Base-by-base conservation (phyloP, 1,140 invertebrate genomes). In the Pogonomyrmex barbatus region DNA sequence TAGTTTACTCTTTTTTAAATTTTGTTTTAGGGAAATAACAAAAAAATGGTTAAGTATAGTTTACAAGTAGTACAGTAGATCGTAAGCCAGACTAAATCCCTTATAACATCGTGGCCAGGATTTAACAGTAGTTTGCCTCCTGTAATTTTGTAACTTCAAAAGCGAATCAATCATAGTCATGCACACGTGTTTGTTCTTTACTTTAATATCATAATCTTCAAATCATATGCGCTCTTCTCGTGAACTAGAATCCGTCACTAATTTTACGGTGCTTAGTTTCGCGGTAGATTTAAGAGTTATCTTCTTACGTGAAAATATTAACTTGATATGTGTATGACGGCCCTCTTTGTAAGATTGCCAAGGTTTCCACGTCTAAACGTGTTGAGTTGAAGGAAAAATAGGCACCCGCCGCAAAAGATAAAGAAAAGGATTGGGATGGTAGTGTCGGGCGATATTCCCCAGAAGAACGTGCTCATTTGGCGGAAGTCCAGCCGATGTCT, bases 391-490 rank as follows among this genome's bases (percentile, higher is more conserved):
- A 33, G 12, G 12, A 58, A 14, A 33, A 39, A 71, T 17, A 17
- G 8, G 54, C 54, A 10, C 33, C 17, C 39, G 42, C 1, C 42
- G 30, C 8, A 36, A 30, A 50, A 65, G 73, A 30, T 68, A 71
- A 45, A 76, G 70, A 78, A 79, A 50, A 58, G 52, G 30, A 50
- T 4, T 54, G 47, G 63, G 9, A 63, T 39, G 47, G 17, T 60
- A 76, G 70, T 36, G 30, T 52, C 47, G 45, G 30, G 4, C 17
- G 24, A 76, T 87, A 89, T 76, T 54, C 68, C 30, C 63, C 12
- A 33, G 56, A 77, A 82, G 81, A 75, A 65, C 65, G 71, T 88
- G 84, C 82, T 93, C 92, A 92, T 94, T 93, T 94, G 93, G 93
- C 93, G 73, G 65, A 65, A 86, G 90, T 94, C 93, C 93, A 94